Evolutionary conservation across 2,888 invertebrate species (phyloP).

Genomic region (Drosophila rubida): DNA sequence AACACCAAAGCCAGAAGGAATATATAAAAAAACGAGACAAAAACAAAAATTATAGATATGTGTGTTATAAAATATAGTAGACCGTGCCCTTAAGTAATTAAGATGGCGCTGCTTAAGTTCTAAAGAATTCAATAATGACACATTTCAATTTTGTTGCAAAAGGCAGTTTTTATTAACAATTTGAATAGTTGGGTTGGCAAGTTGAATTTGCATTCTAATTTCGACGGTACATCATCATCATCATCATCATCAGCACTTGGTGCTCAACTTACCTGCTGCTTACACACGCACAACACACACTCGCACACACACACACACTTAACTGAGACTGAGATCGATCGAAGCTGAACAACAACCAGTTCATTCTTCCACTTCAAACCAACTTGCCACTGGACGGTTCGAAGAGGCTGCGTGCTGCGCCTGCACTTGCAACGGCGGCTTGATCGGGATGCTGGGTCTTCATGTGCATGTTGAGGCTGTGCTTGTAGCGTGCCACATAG

Average conservation of each 20-base stretch:
- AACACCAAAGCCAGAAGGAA: constrained; percentile 63
- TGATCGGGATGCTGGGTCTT: constrained; percentile 82
- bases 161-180: constrained; percentile 70
- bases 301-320: neutral
- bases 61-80: constrained; percentile 26
- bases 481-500: constrained; percentile 86
- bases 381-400: constrained; percentile 35
- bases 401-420: constrained; percentile 51
- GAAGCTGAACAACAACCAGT: neutral
- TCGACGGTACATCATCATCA: constrained; percentile 14
- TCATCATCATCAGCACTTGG: constrained; percentile 19
- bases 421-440: neutral
- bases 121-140: constrained; percentile 74
- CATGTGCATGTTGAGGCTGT: constrained; percentile 86
- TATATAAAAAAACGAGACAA: constrained; percentile 40
- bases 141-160: constrained; percentile 74
- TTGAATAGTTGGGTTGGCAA: constrained; percentile 26
- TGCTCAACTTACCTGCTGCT: constrained; percentile 56
- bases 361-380: constrained; percentile 14
- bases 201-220: constrained; percentile 26
- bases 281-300: constrained; percentile 12
- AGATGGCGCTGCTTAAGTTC: constrained; percentile 44
- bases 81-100: constrained; percentile 56
- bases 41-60: constrained; percentile 18
- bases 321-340: constrained; percentile 54